Conservation (phyloP, 2,888 invertebrate genomes). For the Nemotelus nigrinus region DNA sequence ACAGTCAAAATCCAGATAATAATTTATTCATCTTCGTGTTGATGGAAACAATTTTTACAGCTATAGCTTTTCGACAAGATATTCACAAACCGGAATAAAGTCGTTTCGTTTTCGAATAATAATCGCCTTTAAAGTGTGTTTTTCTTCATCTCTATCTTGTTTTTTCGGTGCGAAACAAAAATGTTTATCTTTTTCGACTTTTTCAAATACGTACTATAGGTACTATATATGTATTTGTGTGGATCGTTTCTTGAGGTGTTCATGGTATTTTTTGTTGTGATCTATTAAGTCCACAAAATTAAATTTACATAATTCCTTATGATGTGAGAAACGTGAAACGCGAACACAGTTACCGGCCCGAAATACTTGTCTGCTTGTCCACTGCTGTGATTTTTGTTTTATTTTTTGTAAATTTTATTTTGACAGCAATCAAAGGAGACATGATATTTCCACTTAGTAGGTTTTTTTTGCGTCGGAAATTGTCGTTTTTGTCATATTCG, state of each 20-base stretch:
- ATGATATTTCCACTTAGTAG: background rate
- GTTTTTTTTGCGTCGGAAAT: background rate
- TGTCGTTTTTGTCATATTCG: background rate
- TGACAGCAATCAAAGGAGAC: background rate
- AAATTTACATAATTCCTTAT: conserved; percentile 17
- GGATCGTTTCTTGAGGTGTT: background rate
- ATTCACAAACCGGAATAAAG: conserved; percentile 12
- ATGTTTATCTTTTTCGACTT: no score
- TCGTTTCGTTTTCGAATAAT: background rate
- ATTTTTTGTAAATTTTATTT: background rate
- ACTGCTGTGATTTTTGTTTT: background rate
- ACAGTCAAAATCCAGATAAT: background rate
- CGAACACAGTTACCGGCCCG: background rate
- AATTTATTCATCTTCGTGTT: conserved; percentile 10
- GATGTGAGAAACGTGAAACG: no score
- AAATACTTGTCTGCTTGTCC: background rate
- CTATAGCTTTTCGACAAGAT: background rate
- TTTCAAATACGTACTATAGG: no score
- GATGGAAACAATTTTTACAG: conserved; percentile 22
- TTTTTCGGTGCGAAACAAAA: no score
- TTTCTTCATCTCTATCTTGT: background rate
- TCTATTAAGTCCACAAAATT: conserved; percentile 13
- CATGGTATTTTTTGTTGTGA: background rate
- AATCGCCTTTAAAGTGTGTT: background rate
- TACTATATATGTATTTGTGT: no score